Percentiles rank a stretch among this genome's conserved stretches.
These are phyloP conservation scores for Aporrectodea caliginosa DNA, from an alignment of 1,140 invertebrate species.

Conservation along the genomic window DNA sequence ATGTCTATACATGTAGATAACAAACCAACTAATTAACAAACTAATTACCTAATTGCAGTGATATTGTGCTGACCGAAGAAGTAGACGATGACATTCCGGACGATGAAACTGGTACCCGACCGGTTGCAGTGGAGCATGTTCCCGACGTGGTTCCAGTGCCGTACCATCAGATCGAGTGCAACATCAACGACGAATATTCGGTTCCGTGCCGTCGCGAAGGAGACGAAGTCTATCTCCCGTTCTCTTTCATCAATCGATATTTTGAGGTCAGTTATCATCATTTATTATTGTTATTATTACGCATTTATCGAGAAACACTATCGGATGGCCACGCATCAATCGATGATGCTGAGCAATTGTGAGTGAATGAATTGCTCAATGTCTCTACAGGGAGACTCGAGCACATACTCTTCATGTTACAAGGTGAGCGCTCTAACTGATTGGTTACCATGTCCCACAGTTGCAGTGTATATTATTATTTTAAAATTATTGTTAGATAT, in stretches of 20 bases:
- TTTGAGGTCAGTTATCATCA: slow-evolving; percentile 71
- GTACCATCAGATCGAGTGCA: slow-evolving; percentile 69
- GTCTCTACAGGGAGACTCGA: neutral
- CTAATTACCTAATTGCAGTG: too few species aligned
- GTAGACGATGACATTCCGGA: neutral
- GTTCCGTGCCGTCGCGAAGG: slow-evolving; percentile 77
- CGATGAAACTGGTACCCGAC: neutral
- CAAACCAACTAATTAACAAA: too few species aligned
- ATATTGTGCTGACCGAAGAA: neutral
- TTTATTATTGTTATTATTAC: neutral
- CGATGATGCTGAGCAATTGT: too few species aligned
- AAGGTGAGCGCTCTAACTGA: too few species aligned
- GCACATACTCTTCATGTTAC: neutral
- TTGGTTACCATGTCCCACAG: too few species aligned
- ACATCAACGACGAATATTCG: slow-evolving; percentile 82
- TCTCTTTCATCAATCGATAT: slow-evolving; percentile 87
- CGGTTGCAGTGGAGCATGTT: neutral
- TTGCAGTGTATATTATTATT: too few species aligned
- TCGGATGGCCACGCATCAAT: too few species aligned
- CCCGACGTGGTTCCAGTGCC: neutral
- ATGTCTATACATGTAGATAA: too few species aligned
- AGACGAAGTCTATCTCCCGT: slow-evolving; percentile 84
- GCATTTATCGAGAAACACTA: neutral
- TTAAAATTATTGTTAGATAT: too few species aligned
- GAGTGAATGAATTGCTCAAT: neutral